Conservation (phyloP, 1,140 invertebrate species). For the Temnothorax nylanderi region DNA sequence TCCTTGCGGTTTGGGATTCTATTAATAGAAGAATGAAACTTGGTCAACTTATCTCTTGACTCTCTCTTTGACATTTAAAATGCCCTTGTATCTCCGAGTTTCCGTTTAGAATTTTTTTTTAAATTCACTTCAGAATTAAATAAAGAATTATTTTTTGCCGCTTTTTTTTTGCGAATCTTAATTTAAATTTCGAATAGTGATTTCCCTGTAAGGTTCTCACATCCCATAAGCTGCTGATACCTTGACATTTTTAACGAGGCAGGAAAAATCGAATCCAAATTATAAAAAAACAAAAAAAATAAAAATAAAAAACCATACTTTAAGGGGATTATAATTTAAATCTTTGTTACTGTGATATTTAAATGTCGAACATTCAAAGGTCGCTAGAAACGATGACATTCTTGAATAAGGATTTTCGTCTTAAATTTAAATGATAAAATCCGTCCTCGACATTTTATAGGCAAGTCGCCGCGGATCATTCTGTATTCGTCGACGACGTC, state of each 20-base stretch:
- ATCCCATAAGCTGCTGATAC: neutral
- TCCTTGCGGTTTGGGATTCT: neutral
- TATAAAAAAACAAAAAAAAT: neutral
- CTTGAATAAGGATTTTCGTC: neutral
- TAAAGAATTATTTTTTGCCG: neutral
- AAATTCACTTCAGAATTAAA: neutral
- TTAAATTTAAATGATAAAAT: slow-evolving; percentile 5
- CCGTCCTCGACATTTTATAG: slow-evolving; percentile 40
- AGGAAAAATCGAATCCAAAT: neutral
- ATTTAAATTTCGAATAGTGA: neutral
- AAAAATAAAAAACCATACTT: neutral
- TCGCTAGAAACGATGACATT: neutral
- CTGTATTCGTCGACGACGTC: neutral
- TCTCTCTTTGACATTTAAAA: slow-evolving; percentile 12
- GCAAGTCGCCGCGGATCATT: neutral
- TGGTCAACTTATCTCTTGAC: neutral
- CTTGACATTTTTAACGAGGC: slow-evolving; percentile 10
- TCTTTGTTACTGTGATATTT: slow-evolving; percentile 13
- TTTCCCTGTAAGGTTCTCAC: neutral
- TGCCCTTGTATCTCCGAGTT: neutral
- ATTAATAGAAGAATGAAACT: neutral
- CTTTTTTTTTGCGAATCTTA: neutral
- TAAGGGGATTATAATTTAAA: neutral
- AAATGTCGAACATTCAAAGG: slow-evolving; percentile 22
- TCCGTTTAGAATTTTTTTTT: neutral